Evolutionary conservation across 2,888 invertebrate genomes (phyloP), one percentile per base, ranked within the genome.

Genomic region (Limnephilus rhombicus): DNA sequence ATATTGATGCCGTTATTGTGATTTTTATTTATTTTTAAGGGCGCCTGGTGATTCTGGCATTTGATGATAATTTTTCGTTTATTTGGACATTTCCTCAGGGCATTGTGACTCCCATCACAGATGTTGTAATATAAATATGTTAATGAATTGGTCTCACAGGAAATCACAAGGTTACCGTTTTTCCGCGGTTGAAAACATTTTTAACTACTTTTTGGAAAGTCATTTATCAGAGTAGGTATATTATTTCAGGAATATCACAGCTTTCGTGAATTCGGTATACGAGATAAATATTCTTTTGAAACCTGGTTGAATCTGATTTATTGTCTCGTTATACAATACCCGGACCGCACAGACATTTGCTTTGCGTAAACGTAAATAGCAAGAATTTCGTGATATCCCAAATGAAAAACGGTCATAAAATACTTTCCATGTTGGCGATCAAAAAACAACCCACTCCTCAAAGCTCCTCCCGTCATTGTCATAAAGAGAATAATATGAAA

Each of bases 401-500:
- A 89, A 89, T 80, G 88, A 89, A 89, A 81, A 88, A 81, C 31
- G 18, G 88, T 87, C 81, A 87, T 88, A 88, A 88, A 91, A 91
- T 87, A 86, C 81, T 45, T 90, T 82, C 31, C 90, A 82, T 45
- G 53, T 31, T 82, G 82, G 49, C 49, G 82, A 82, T 49, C 82
- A 81, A 90, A 90, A 82, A 81, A 82, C 82, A 89, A 89, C 89
- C 82, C 82, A 82, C 82, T 89, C 82, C 49, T 49, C 82, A 45
- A 90, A 90, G 18, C 82, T 53, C 90, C 45, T 82, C 90, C 49
- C 90, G 81, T 82, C 90, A 82, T 90, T 82, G 82, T 90, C 90
- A 82, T 90, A 90, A 90, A 81, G 37, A 82, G 80, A 89, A 80
- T 45, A 86, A 88, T 49, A 80, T n/a, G 68, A 89, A 89, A 90